These are phyloP conservation scores for Yponomeuta sedellus DNA, from an alignment of 2,888 invertebrate species.

Conservation along the genomic window DNA sequence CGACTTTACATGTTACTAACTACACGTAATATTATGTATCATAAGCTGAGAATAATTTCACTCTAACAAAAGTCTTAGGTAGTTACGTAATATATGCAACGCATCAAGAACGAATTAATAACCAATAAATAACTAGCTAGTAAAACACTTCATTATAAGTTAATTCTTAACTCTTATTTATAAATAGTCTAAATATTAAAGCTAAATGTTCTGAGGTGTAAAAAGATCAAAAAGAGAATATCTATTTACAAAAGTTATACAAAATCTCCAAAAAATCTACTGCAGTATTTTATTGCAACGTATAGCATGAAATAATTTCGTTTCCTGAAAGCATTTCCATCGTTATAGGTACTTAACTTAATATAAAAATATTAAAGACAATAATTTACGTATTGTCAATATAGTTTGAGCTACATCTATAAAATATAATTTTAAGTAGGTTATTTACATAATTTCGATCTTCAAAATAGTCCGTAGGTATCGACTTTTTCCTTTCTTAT, in stretches of 20 bases:
- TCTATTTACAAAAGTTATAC: neutral
- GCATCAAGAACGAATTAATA: neutral
- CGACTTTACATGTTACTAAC: neutral
- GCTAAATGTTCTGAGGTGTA: constrained; percentile 1
- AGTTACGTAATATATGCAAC: neutral
- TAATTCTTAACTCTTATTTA: neutral
- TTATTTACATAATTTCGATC: neutral
- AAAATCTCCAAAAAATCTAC: neutral
- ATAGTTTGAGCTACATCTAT: constrained; percentile 11
- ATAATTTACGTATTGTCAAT: neutral
- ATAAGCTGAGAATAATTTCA: neutral
- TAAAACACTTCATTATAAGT: neutral
- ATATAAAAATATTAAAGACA: constrained; percentile 10
- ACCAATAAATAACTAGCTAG: neutral
- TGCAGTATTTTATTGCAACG: constrained; percentile 17
- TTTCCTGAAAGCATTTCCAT: constrained; percentile 29
- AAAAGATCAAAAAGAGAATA: neutral
- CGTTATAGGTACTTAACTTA: neutral
- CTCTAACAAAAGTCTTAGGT: neutral
- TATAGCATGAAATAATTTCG: constrained; percentile 31
- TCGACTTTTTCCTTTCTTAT: neutral
- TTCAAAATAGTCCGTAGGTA: neutral
- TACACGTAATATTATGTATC: neutral
- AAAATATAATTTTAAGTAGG: neutral
- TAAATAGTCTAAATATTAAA: neutral